phyloP scores from a whole-genome alignment of 1,140 invertebrate genomes.

The Drosophila trapezifrons region DNA sequence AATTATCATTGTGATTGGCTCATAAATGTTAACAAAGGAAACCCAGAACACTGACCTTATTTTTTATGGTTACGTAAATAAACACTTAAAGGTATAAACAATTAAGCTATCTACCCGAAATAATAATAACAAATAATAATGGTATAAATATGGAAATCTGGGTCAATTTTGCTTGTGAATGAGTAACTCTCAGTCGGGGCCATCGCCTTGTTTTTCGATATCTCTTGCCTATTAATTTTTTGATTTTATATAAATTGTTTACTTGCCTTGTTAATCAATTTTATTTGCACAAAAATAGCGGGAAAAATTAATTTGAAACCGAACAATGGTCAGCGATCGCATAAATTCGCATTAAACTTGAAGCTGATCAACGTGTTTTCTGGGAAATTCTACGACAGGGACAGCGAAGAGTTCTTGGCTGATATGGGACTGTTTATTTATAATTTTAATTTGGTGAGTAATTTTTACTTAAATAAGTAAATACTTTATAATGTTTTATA shows the following conservation, averaged over 20 bases:
- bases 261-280: slow-evolving; percentile 15
- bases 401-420: not conserved
- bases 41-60: not conserved
- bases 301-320: slow-evolving; percentile 14
- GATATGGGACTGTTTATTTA: not conserved
- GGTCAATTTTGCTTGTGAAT: slow-evolving; percentile 1
- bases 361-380: not conserved
- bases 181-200: slow-evolving; percentile 12
- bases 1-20: no score
- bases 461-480: not conserved
- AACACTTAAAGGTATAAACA: not conserved
- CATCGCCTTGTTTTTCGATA: not conserved
- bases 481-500: not conserved
- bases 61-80: slow-evolving; percentile 9
- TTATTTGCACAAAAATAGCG: slow-evolving; percentile 3
- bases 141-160: not conserved
- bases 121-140: slow-evolving; percentile 2
- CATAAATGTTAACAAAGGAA: not conserved
- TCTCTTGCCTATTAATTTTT: slow-evolving; percentile 1
- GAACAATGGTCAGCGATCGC: not conserved
- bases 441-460: no score
- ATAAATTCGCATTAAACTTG: not conserved
- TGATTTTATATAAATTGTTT: slow-evolving; percentile 27
- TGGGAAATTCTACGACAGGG: not conserved
- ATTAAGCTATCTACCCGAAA: not conserved